Percentiles rank a stretch among this genome's conserved stretches.
phyloP scores from a whole-genome alignment of 64 coral and sea anemone species.

The Catalaphyllia jardinei region DNA sequence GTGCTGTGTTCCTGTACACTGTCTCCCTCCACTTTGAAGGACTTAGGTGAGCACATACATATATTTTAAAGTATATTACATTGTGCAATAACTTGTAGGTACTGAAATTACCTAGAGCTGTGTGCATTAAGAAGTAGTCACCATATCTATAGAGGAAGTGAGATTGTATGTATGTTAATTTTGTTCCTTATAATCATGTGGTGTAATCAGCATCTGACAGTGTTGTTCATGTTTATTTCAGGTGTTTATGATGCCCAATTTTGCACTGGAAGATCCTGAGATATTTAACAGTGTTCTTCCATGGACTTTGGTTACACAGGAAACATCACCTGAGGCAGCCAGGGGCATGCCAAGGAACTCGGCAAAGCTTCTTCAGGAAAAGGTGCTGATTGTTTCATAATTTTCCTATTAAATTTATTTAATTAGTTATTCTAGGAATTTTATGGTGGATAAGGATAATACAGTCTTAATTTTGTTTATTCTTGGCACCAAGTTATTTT shows the following conservation, averaged over 20 bases:
- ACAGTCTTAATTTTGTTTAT: too few species aligned
- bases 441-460: too few species aligned
- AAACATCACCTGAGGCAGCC: conserved; percentile 61
- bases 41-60: too few species aligned
- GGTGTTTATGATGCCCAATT: conserved; percentile 91
- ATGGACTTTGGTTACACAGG: conserved; percentile 70
- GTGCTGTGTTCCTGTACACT: too few species aligned
- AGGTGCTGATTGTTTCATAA: conserved; percentile 39
- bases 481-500: too few species aligned
- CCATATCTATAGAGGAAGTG: too few species aligned
- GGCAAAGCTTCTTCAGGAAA: conserved; percentile 97
- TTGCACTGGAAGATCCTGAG: conserved; percentile 89
- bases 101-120: too few species aligned
- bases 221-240: conserved; percentile 6
- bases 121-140: too few species aligned
- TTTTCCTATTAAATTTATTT: not conserved
- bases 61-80: too few species aligned
- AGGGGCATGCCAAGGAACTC: conserved; percentile 79
- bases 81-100: too few species aligned
- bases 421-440: not conserved
- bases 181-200: not conserved
- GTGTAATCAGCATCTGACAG: not conserved
- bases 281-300: conserved; percentile 90
- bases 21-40: too few species aligned
- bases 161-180: not conserved